A percentile compares a stretch with the other conserved stretches of the same genome.
Evolutionary conservation across 2,888 invertebrate genomes (phyloP).

Genomic region (Acanthopleura granulata): DNA sequence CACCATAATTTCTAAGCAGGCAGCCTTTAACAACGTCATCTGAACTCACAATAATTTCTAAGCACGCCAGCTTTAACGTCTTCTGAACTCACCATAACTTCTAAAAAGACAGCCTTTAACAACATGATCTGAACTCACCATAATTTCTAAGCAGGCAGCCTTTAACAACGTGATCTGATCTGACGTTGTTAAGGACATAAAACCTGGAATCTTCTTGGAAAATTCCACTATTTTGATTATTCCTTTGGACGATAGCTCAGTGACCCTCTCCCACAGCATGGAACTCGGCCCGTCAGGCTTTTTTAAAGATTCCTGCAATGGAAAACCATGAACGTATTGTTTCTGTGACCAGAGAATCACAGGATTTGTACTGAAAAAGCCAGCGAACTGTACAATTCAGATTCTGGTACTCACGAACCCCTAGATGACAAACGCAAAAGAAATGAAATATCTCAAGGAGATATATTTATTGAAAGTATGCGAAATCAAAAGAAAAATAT

Average conservation of each 20-base stretch:
- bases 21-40: too few relatives aligned
- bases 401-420: too few relatives aligned
- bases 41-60: too few relatives aligned
- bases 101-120: constrained; percentile 67
- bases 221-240: constrained; percentile 66
- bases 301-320: constrained; percentile 12
- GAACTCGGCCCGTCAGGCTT: constrained; percentile 20
- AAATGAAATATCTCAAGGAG: too few relatives aligned
- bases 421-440: too few relatives aligned
- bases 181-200: constrained; percentile 54
- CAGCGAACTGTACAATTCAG: too few relatives aligned
- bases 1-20: too few relatives aligned
- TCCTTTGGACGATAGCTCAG: constrained; percentile 63
- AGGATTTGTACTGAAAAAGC: too few relatives aligned
- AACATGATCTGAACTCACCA: constrained; percentile 66
- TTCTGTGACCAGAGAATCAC: too few relatives aligned
- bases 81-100: constrained; percentile 66
- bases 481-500: too few relatives aligned
- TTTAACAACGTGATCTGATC: constrained; percentile 67
- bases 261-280: constrained; percentile 64
- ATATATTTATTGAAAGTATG: too few relatives aligned
- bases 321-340: not conserved
- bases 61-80: too few relatives aligned
- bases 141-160: constrained; percentile 68
- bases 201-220: constrained; percentile 65